phyloP scores from a whole-genome alignment of 1,140 invertebrate species.

The Anthonomus grandis region DNA sequence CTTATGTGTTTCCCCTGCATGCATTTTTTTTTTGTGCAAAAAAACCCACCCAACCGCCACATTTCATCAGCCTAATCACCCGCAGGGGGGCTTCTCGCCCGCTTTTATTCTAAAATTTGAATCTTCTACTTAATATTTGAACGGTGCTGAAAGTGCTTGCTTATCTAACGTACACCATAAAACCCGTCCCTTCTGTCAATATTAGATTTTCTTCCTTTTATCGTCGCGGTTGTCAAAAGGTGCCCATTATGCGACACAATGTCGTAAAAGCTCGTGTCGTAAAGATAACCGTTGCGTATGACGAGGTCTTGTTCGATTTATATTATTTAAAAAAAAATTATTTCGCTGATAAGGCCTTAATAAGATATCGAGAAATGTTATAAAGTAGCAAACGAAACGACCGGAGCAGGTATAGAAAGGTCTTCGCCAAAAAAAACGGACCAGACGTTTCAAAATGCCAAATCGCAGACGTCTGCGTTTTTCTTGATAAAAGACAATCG shows the following conservation, averaged over 20 bases:
- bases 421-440: background rate
- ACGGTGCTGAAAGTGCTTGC: too few species aligned
- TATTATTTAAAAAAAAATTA: too few species aligned
- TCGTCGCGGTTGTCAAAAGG: conserved; percentile 8
- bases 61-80: background rate
- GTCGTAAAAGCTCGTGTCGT: conserved; percentile 6
- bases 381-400: too few species aligned
- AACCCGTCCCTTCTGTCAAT: conserved; percentile 5
- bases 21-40: background rate
- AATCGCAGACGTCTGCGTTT: background rate
- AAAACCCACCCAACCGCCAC: too few species aligned
- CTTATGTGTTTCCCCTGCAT: conserved; percentile 9
- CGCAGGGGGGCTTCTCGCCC: too few species aligned
- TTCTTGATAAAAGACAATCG: background rate
- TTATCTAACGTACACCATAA: too few species aligned
- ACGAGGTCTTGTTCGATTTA: too few species aligned
- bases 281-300: too few species aligned
- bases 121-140: too few species aligned
- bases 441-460: background rate
- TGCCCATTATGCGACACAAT: conserved; percentile 12
- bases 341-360: too few species aligned
- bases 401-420: background rate
- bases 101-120: too few species aligned
- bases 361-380: too few species aligned
- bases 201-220: conserved; percentile 17